Conservation (phyloP, 2,113 vertebrate species). For the Platysteira castanea region DNA sequence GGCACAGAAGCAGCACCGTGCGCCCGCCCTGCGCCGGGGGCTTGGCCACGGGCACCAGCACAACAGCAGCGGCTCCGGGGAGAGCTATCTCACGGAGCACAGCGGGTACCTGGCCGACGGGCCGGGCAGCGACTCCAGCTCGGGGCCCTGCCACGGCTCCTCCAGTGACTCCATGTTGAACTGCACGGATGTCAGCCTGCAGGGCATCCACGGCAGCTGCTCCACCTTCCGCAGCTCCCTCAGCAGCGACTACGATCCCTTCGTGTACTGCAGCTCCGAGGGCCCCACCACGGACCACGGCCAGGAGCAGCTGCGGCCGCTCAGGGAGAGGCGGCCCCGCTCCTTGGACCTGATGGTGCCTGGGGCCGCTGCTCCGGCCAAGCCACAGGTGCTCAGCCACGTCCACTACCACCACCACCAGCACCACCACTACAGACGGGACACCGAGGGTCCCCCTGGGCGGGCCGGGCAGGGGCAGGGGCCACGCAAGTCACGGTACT, state of each 20-base stretch:
- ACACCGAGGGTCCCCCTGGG: neutral
- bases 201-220: slow-evolving; percentile 93
- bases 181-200: slow-evolving; percentile 92
- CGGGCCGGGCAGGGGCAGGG: neutral
- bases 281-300: neutral
- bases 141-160: slow-evolving; percentile 92
- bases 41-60: slow-evolving; percentile 70
- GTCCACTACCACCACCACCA: slow-evolving; percentile 92
- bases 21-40: neutral
- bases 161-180: slow-evolving; percentile 96
- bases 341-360: slow-evolving; percentile 85
- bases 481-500: slow-evolving; percentile 14
- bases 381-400: slow-evolving; percentile 85
- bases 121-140: slow-evolving; percentile 94
- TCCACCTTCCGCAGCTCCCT: slow-evolving; percentile 96
- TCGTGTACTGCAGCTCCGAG: slow-evolving; percentile 81
- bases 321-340: slow-evolving; percentile 71
- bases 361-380: slow-evolving; percentile 41
- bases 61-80: slow-evolving; percentile 87
- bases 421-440: slow-evolving; percentile 90
- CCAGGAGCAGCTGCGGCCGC: slow-evolving; percentile 38
- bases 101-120: slow-evolving; percentile 94
- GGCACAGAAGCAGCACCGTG: slow-evolving; percentile 64
- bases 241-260: slow-evolving; percentile 94
- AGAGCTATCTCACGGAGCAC: slow-evolving; percentile 88